Evolutionary conservation across 2,888 invertebrate species (phyloP), one percentile per base, ranked within the genome.

Genomic region (Arrhopalites spinosus): DNA sequence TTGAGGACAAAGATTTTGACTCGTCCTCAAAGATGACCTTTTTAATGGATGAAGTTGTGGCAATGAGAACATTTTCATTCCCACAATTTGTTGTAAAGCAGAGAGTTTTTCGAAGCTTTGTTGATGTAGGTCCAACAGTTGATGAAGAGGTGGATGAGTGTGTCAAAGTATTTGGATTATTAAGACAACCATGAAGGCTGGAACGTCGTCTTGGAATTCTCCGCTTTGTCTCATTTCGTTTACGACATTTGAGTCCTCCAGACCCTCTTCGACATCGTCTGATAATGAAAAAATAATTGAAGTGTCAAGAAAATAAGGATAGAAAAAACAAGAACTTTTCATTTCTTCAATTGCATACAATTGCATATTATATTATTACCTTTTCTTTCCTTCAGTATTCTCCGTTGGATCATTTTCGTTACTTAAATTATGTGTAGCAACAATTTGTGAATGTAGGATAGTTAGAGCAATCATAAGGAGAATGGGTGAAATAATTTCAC

Each of bases 401-500:
- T 56, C 59, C 23, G 53, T 36, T 23, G 47, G 67, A 25, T 73
- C 67, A 15, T 61, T 23, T 29, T 67, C 23, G 27, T 36, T 64
- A 27, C 61, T 45, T 2, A 61, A 29, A n/a, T 87, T 87, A 83
- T 89, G 88, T 7, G 91, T 91, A 1, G 91, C 90, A 11, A 91
- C 92, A 83, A 94, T 93, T 86, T 93, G 93, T 0, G 93, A 93
- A 85, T 93, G 93, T 78, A 93, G 90, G 73, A 92, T 87, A 81
- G 92, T 92, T 77, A 94, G 86, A 69, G 91, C 87, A 83, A 93
- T 87, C 88, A 93, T 91, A 87, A 93, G 88, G 68, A 90, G 86
- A 80, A 89, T 87, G 3, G 94, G 94, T 82, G 91, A 89, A 36
- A 91, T 84, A 72, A 94, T 88, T 85, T 93, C 93, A 76, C 81